Conservation (phyloP, 2,888 invertebrate species). For the Noctua pronuba region DNA sequence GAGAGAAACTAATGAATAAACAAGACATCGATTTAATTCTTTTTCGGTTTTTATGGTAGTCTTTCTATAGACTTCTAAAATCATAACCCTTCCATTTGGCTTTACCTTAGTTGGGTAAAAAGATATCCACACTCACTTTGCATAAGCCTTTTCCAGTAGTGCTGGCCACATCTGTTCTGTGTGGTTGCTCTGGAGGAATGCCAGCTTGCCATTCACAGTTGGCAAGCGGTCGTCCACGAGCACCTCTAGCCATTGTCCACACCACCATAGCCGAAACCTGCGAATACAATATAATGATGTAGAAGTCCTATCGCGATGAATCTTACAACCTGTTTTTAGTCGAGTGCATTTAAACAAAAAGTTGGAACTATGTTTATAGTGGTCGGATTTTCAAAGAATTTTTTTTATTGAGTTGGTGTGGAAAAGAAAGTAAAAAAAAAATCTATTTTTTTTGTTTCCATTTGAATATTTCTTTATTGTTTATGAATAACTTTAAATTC, state of each 20-base stretch:
- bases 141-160: constrained; percentile 97
- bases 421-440: background rate
- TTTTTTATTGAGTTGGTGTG: too few relatives aligned
- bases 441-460: too few relatives aligned
- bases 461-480: too few relatives aligned
- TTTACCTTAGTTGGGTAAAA: background rate
- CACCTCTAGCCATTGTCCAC: constrained; percentile 96
- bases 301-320: background rate
- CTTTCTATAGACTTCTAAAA: background rate
- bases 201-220: constrained; percentile 95
- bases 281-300: constrained; percentile 15
- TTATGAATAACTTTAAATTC: too few relatives aligned
- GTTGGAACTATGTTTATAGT: background rate
- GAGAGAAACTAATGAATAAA: too few relatives aligned
- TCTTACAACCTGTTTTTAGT: background rate
- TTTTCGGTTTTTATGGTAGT: too few relatives aligned
- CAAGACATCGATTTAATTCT: too few relatives aligned
- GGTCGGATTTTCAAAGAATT: background rate
- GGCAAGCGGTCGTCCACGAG: constrained; percentile 97
- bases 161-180: constrained; percentile 97
- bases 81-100: background rate
- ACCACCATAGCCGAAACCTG: constrained; percentile 97
- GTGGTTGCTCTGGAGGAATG: constrained; percentile 95
- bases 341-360: background rate
- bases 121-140: constrained; percentile 91